phyloP scores from a whole-genome alignment of 2,113 vertebrate genomes.

The Pan troglodytes region NHGRI_mPanTro3-v2.1_pri NC_072402.2:152807001-152807500 shows the following conservation, averaged over 20 bases:
- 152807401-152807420: neutral
- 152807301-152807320: neutral
- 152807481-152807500: neutral
- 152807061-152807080: slow-evolving; percentile 21
- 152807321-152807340: neutral
- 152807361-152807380: neutral
- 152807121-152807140: slow-evolving; percentile 39
- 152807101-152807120: slow-evolving; percentile 5
- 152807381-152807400: slow-evolving; percentile 52
- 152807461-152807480: slow-evolving; percentile 1
- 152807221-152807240: neutral
- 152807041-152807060: neutral
- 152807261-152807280: neutral
- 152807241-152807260: slow-evolving; percentile 20
- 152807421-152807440: slow-evolving; percentile 46
- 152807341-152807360: slow-evolving; percentile 6
- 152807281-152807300: slow-evolving; percentile 16
- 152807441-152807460: slow-evolving; percentile 27
- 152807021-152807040: slow-evolving; percentile 24
- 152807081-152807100: neutral
- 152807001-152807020: slow-evolving; percentile 16
- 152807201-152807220: slow-evolving; percentile 26
- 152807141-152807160: slow-evolving; percentile 40
- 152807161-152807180: neutral
- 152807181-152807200: neutral